Base-by-base conservation (phyloP, 2,113 vertebrate species). In the Dicrurus megarhynchus region DNA sequence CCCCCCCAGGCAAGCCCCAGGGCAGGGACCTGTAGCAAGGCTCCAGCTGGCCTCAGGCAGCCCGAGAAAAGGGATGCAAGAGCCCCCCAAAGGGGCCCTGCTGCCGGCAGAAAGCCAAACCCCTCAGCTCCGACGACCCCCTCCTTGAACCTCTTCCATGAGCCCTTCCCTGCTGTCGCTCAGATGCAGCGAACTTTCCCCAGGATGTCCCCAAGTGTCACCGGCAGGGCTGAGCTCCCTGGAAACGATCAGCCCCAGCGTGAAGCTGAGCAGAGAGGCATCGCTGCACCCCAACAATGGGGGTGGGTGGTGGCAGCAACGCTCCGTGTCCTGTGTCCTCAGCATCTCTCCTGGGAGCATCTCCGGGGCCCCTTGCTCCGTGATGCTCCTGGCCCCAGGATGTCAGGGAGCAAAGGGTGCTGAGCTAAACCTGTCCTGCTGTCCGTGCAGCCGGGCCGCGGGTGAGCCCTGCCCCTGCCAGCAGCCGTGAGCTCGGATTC, bases 291-390 rank as follows among this genome's bases (percentile, higher is more conserved):
- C 67, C 57, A 16, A 4, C 32, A 57, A 3, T 0, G 1, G 1
- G 26, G 7, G 0, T 18, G 2, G 3, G 26, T 5, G 5, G 26
- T 7, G 78, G 16, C 61, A 47, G 37, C 19, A 5, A 1, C 5
- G 42, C 44, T 35, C 56, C 4, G 0, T 6, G 47, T 35, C 42
- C 75, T 35, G 37, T 8, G 2, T 9, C 39, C 0, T 2, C 10
- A 7, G 3, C 46, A 10, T 6, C 49, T 46, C 11, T 53, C 21
- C 16, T 3, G 56, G 26, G 10, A 78, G 15, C 60, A 42, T 6
- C 57, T 32, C 60, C 6, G 3, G 20, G 9, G 30, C 10, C 46
- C 3, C 4, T 32, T 1, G 1, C 63, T 71, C 47, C 0, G 1
- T 6, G 13, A 65, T 22, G 60, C 16, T 44, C 28, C 50, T 12